Conservation (phyloP, 2,797 vertebrate genomes). For the Syndactyla subalaris region DNA sequence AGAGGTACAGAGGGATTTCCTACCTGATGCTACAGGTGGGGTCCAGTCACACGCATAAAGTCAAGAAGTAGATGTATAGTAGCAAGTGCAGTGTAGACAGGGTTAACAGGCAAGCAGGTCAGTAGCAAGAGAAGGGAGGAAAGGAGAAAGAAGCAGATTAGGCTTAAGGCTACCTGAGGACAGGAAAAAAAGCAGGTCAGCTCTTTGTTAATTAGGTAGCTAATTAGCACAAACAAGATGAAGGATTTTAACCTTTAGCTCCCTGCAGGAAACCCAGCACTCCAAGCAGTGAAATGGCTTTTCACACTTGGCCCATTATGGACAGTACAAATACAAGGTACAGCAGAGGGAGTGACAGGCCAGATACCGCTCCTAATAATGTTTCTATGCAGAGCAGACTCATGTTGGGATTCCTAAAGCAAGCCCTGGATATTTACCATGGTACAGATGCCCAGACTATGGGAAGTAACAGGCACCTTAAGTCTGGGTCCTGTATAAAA, state of each 20-base stretch:
- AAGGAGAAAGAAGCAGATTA: conserved; percentile 67
- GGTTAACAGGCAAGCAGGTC: conserved; percentile 72
- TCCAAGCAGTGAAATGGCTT: not conserved
- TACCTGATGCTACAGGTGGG: conserved; percentile 86
- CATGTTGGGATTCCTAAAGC: not conserved
- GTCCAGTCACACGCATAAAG: conserved; percentile 72
- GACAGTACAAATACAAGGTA: not conserved
- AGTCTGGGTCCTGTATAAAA: not conserved
- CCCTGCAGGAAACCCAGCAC: not conserved
- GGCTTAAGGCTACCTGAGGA: conserved; percentile 32
- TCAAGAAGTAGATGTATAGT: conserved; percentile 59
- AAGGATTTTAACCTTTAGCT: not conserved
- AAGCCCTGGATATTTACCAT: not conserved
- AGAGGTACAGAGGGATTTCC: conserved; percentile 52
- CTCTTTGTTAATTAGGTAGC: conserved; percentile 23
- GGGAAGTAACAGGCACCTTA: not conserved
- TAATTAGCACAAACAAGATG: conserved; percentile 3
- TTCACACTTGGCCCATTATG: not conserved
- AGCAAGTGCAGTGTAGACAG: conserved; percentile 47
- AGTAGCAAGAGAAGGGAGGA: conserved; percentile 63
- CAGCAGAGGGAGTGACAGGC: not conserved
- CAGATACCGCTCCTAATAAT: not conserved
- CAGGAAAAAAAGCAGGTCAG: conserved; percentile 13
- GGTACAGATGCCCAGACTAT: not conserved
- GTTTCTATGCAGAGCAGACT: not conserved